These are phyloP conservation scores for Platichthys stellatus DNA, from an alignment of 2,113 vertebrate genomes.

Conservation along the genomic window DNA sequence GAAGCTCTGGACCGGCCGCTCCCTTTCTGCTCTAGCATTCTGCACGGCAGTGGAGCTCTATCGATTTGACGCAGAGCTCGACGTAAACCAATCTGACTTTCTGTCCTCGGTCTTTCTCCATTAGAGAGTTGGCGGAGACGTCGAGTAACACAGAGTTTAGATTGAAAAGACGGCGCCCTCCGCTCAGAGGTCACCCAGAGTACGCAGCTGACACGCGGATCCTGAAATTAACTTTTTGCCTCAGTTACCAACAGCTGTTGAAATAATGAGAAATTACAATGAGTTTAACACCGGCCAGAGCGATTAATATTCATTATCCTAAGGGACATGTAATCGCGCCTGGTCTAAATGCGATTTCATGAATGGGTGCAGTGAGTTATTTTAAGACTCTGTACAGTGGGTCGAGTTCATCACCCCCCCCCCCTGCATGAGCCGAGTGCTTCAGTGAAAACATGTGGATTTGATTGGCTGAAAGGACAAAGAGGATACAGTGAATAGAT, in stretches of 20 bases:
- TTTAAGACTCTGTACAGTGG: neutral
- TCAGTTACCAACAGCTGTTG: constrained; percentile 9
- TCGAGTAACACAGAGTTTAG: constrained; percentile 32
- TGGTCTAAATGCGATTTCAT: neutral
- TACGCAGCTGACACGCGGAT: neutral
- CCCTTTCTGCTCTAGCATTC: constrained; percentile 49
- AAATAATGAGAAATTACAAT: constrained; percentile 26
- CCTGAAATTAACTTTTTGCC: constrained; percentile 10
- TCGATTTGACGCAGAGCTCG: constrained; percentile 67
- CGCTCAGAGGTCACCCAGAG: constrained; percentile 1
- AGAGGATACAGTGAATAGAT: neutral
- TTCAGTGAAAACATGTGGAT: neutral
- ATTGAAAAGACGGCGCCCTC: constrained; percentile 21
- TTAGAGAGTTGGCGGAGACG: constrained; percentile 40
- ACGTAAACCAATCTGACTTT: constrained; percentile 53
- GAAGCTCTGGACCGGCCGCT: neutral
- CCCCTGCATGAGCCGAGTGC: no score
- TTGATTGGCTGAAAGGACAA: neutral
- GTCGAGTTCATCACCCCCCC: no score
- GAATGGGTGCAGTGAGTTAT: constrained; percentile 4
- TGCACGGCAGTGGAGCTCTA: constrained; percentile 31
- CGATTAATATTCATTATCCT: constrained; percentile 26
- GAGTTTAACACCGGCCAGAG: no score
- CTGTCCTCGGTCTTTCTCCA: constrained; percentile 41
- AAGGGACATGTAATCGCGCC: constrained; percentile 2